Evolutionary conservation across 1,140 invertebrate species (phyloP), one percentile per base, ranked within the genome.

Genomic region (Drosophila malerkotliana): DNA sequence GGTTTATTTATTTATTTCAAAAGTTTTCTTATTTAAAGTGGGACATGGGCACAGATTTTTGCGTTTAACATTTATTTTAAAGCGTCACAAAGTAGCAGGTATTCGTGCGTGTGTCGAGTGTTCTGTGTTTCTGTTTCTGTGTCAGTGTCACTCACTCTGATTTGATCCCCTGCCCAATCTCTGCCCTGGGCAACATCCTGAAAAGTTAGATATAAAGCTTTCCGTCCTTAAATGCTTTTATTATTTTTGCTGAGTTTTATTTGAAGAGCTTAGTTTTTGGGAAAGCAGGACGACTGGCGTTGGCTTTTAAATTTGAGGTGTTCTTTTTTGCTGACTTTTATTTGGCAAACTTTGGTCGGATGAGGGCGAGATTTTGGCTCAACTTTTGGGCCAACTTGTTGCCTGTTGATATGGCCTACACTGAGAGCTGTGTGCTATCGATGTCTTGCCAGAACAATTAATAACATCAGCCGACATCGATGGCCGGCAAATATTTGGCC

Each of bases 401-500:
- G 44, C 15, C 26, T 32, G 1, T 3, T 12, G 24, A 66, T 59
- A 63, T 44, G 9, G 2, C 24, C 1, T 21, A 8, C 3, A 34
- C 3, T 53, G 6, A 10, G 4, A 5, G 8, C 28, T 15, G 3
- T 14, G n/a, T 15, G 14, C 9, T 32, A 34, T 32, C 49, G 30
- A 15, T 1, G 10, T 34, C 15, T 14, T 41, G 24, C n/a, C 18
- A 28, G n/a, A 53, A 72, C 39, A 72, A 72, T 72, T 72, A 52
- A 72, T 72, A 52, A 60, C 49, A 28, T 7, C 5, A 37, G 24
- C 15, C 55, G 18, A 4, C 28, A 60, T 52, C 45, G 26, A 39
- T 68, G 56, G 48, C 51, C 58, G 41, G 45, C 67, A 66, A 80
- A 85, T 85, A 73, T 77, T 85, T 72, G 37, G 24, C 1, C 15